Evolutionary conservation across 2,888 invertebrate genomes (phyloP).

Genomic region (Lycaena phlaeas): DNA sequence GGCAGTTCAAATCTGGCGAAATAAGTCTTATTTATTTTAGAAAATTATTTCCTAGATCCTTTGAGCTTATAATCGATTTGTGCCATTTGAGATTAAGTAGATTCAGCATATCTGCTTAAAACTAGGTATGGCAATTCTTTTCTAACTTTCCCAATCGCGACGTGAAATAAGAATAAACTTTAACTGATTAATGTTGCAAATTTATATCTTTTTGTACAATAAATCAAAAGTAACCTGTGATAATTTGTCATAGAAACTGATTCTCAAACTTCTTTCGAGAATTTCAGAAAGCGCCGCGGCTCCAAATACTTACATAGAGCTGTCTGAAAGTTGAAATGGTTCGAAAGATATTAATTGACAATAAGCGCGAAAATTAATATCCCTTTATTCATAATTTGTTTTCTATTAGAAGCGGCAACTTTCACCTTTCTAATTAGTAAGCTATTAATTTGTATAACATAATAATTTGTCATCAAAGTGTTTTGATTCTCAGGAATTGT

Average conservation of each 20-base stretch:
- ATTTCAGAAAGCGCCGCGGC: background rate
- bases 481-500: too few species aligned
- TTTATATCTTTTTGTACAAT: background rate
- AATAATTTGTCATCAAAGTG: too few species aligned
- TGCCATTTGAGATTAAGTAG: too few species aligned
- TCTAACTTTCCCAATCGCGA: background rate
- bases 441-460: too few species aligned
- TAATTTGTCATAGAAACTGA: conserved; percentile 2
- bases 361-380: conserved; percentile 2
- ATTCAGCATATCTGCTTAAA: too few species aligned
- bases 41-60: too few species aligned
- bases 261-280: background rate
- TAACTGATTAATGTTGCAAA: background rate
- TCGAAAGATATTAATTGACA: conserved; percentile 1
- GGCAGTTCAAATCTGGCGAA: too few species aligned
- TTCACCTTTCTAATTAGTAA: too few species aligned
- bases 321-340: conserved; percentile 1
- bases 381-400: conserved; percentile 3
- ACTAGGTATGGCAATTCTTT: too few species aligned
- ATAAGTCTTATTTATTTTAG: too few species aligned
- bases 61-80: too few species aligned
- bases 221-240: conserved; percentile 2
- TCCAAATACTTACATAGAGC: background rate
- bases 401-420: too few species aligned
- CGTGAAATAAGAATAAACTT: background rate